Conservation (phyloP, 2,113 vertebrate genomes). For the Thymallus thymallus region DNA sequence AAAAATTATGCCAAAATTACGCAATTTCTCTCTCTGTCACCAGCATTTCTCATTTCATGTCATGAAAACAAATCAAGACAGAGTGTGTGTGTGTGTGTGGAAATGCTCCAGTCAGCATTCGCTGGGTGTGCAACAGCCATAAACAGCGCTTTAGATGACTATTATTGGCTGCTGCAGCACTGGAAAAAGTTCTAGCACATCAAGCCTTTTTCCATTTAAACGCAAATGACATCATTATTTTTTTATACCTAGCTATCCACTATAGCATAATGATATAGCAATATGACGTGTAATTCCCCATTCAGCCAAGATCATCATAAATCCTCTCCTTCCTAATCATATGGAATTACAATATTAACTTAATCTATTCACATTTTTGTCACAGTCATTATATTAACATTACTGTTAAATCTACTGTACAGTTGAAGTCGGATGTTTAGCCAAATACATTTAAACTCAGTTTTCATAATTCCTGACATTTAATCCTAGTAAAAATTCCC, state of each 20-base stretch:
- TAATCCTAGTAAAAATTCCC: no score
- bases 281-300: no score
- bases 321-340: conserved; percentile 30
- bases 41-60: conserved; percentile 63
- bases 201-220: conserved; percentile 56
- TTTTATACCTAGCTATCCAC: conserved; percentile 18
- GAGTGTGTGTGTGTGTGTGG: conserved; percentile 10
- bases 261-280: no score
- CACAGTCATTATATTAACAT: conserved; percentile 44
- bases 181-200: conserved; percentile 63
- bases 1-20: conserved; percentile 39
- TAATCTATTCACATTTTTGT: conserved; percentile 43
- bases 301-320: conserved; percentile 47
- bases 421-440: no score
- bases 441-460: no score
- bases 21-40: conserved; percentile 60
- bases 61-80: conserved; percentile 67
- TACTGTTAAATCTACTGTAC: conserved; percentile 40
- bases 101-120: conserved; percentile 63
- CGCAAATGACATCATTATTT: conserved; percentile 69
- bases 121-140: conserved; percentile 59
- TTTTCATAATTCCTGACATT: no score
- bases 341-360: conserved; percentile 55
- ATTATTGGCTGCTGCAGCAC: conserved; percentile 61
- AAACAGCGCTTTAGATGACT: conserved; percentile 58